These are phyloP conservation scores for Enteromius afrohamiltoni DNA, from an alignment of 2,797 vertebrate species.

Conservation along the genomic window DNA sequence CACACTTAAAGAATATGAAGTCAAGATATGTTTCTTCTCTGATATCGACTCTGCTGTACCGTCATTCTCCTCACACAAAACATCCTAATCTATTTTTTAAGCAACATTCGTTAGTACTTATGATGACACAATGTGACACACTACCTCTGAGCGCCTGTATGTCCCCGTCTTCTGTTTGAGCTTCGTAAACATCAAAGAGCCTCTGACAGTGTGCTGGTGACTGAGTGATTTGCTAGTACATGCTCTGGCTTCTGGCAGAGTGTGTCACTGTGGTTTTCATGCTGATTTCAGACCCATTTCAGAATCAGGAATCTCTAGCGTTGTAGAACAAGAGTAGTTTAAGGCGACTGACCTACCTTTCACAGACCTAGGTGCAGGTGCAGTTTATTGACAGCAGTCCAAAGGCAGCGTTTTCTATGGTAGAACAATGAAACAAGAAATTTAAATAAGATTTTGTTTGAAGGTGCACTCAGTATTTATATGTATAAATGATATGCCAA, in stretches of 20 bases:
- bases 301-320: neutral
- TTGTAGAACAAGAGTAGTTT: slow-evolving; percentile 1
- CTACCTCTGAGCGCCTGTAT: neutral
- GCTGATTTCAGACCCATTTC: slow-evolving; percentile 9
- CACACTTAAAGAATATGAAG: slow-evolving; percentile 16
- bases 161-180: neutral
- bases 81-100: neutral
- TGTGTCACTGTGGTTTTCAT: slow-evolving; percentile 10
- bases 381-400: neutral
- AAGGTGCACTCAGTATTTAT: slow-evolving; percentile 6
- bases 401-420: neutral
- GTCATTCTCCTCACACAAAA: neutral
- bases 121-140: slow-evolving; percentile 29
- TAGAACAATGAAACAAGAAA: neutral
- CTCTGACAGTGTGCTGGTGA: slow-evolving; percentile 12
- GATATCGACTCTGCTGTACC: neutral
- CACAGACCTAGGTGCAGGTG: neutral
- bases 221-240: slow-evolving; percentile 1
- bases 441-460: neutral
- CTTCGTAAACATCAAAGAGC: slow-evolving; percentile 25
- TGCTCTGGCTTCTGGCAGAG: slow-evolving; percentile 1
- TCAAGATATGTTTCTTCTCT: neutral
- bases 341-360: slow-evolving; percentile 6
- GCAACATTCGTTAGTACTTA: neutral
- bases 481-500: neutral